Percentiles rank a stretch among this genome's conserved stretches.
phyloP scores from a whole-genome alignment of 2,797 vertebrate species.

The Epinephelus awoara region DNA sequence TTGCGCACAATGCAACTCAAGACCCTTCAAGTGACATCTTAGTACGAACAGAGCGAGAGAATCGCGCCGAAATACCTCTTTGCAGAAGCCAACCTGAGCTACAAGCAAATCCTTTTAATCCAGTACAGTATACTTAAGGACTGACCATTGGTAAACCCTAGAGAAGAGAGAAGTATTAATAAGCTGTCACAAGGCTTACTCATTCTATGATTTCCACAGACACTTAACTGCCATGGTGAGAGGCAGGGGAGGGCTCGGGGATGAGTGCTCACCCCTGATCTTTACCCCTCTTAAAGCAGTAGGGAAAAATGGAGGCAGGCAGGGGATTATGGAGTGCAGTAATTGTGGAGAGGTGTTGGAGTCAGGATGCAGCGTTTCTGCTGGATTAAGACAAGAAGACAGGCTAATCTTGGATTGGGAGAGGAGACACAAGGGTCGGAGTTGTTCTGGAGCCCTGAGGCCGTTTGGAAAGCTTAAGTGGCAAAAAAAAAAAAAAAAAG shows the following conservation, averaged over 20 bases:
- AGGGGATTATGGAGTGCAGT: constrained; percentile 88
- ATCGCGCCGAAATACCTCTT: constrained; percentile 77
- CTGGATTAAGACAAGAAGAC: constrained; percentile 90
- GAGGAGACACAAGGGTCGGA: constrained; percentile 85
- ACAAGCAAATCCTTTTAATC: constrained; percentile 90
- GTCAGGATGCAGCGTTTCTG: constrained; percentile 88
- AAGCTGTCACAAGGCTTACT: constrained; percentile 86
- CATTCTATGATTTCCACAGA: constrained; percentile 85
- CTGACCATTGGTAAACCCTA: constrained; percentile 85
- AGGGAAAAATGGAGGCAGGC: constrained; percentile 86
- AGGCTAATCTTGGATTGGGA: constrained; percentile 89
- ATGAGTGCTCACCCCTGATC: constrained; percentile 88
- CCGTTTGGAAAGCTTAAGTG: constrained; percentile 85
- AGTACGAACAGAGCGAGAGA: constrained; percentile 69
- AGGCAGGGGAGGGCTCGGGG: constrained; percentile 80
- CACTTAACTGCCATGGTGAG: constrained; percentile 84
- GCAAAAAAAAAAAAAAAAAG: constrained; percentile 58
- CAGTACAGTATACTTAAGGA: constrained; percentile 88
- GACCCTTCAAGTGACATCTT: constrained; percentile 82
- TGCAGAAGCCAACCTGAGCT: constrained; percentile 84
- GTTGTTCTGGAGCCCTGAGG: constrained; percentile 83
- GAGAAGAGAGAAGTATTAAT: constrained; percentile 86
- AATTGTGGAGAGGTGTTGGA: constrained; percentile 90
- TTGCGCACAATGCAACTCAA: constrained; percentile 74
- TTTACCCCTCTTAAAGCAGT: constrained; percentile 86